Evolutionary conservation across 2,113 vertebrate species (phyloP).

Genomic region (Cranoglanis bouderius): DNA sequence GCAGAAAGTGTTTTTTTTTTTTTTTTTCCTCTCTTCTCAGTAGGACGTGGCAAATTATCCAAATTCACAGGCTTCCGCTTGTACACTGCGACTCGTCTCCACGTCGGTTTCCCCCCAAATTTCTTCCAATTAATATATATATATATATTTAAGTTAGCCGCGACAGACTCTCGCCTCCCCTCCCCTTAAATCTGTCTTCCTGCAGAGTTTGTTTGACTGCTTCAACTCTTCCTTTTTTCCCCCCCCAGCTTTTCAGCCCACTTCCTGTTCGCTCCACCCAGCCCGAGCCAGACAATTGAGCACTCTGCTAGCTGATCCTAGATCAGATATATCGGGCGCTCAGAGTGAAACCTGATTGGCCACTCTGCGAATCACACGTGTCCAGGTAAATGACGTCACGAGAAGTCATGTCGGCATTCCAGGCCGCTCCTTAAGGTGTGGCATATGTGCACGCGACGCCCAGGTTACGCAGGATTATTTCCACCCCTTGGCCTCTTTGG

Average conservation of each 20-base stretch:
- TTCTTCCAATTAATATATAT: background rate
- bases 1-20: slow-evolving; percentile 6
- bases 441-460: background rate
- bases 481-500: no score
- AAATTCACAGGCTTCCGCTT: slow-evolving; percentile 44
- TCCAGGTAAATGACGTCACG: slow-evolving; percentile 53
- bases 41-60: slow-evolving; percentile 48
- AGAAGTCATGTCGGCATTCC: slow-evolving; percentile 45
- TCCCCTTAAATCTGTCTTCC: slow-evolving; percentile 49
- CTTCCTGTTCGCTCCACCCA: slow-evolving; percentile 61
- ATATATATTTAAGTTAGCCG: background rate
- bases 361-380: slow-evolving; percentile 48
- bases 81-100: background rate
- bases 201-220: slow-evolving; percentile 59
- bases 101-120: background rate
- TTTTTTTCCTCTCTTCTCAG: background rate
- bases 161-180: background rate
- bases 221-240: slow-evolving; percentile 62
- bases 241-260: background rate
- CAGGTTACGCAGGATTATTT: background rate
- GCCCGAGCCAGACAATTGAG: slow-evolving; percentile 50
- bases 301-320: slow-evolving; percentile 29
- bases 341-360: slow-evolving; percentile 22
- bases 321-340: slow-evolving; percentile 23
- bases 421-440: slow-evolving; percentile 51